Evolutionary conservation across 2,888 invertebrate genomes (phyloP), one percentile per base, ranked within the genome.

Genomic region (Eupithecia abbreviata): DNA sequence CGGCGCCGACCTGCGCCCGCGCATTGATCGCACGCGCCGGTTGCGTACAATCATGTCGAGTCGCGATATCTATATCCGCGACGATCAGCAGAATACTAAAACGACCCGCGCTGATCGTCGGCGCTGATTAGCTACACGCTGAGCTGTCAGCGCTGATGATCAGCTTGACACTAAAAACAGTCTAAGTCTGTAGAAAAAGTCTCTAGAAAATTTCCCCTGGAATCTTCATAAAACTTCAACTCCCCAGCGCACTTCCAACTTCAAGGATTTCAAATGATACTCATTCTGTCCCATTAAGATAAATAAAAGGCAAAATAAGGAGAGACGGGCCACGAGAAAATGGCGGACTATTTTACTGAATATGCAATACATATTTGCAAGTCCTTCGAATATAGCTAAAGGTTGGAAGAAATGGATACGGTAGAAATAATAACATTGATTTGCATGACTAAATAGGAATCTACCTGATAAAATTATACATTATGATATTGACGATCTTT

Each of bases 281-380:
- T 66, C 73, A 72, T 76, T 71, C 68, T 71, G 74, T 73, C 58
- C 79, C 79, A 82, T 82, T 82, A 79, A 47, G 78, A 79, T 80
- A 82, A 82, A 81, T 80, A 80, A 79, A 82, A 77, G 77, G 75
- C 77, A 74, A 80, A 72, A 82, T 83, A 74, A 75, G 82, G 81
- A 87, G 87, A 85, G 84, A 84, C 84, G 83, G 84, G 86, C 84
- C 79, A 77, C 85, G 83, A 81, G 87, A 90, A 90, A 88, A 91
- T 90, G 91, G 89, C 88, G 79, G 87, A 76, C 71, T 78, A 77
- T 88, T 87, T 85, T 85, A 87, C 86, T 88, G 88, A 90, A 90
- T 91, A 91, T 91, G 90, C 90, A 91, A 90, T 90, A 90, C 88
- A 88, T 88, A 88, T 88, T 88, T 85, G 81, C 82, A 74, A 82